These are phyloP conservation scores for Spodoptera exigua DNA, from an alignment of 2,888 invertebrate genomes.

Conservation along the genomic window DNA sequence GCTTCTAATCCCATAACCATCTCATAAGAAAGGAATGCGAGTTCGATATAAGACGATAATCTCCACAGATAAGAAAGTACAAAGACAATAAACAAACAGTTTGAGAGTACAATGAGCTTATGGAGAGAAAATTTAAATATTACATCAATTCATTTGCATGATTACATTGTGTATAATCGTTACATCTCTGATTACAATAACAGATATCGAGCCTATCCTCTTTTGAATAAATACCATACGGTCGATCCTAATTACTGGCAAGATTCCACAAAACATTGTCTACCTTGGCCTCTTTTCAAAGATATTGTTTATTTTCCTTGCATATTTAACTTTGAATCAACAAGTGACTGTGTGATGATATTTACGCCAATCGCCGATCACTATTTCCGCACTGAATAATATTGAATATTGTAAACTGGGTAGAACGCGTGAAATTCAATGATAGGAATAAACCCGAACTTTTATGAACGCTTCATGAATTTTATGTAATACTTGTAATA, in stretches of 20 bases:
- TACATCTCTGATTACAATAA: constrained; percentile 36
- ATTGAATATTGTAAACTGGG: neutral
- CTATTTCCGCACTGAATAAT: neutral
- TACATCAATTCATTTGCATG: constrained; percentile 26
- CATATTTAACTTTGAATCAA: constrained; percentile 20
- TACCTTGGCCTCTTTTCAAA: constrained; percentile 46
- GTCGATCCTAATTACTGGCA: constrained; percentile 30
- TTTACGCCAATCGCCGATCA: neutral
- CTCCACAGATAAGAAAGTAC: constrained; percentile 33
- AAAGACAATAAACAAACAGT: constrained; percentile 24
- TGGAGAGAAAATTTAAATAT: constrained; percentile 18
- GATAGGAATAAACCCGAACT: too few species aligned
- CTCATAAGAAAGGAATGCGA: constrained; percentile 39
- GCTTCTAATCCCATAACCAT: constrained; percentile 10
- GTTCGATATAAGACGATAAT: constrained; percentile 45
- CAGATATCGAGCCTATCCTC: constrained; percentile 22
- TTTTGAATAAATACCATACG: constrained; percentile 34
- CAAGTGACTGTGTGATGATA: neutral
- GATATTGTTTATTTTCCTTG: constrained; percentile 31
- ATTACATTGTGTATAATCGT: constrained; percentile 32
- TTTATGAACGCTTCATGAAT: too few species aligned
- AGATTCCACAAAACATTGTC: constrained; percentile 39
- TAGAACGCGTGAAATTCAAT: too few species aligned
- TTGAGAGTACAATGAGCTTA: constrained; percentile 15
- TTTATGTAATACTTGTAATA: too few species aligned